phyloP scores from a whole-genome alignment of 2,888 invertebrate species.

The Thumatha senex region DNA sequence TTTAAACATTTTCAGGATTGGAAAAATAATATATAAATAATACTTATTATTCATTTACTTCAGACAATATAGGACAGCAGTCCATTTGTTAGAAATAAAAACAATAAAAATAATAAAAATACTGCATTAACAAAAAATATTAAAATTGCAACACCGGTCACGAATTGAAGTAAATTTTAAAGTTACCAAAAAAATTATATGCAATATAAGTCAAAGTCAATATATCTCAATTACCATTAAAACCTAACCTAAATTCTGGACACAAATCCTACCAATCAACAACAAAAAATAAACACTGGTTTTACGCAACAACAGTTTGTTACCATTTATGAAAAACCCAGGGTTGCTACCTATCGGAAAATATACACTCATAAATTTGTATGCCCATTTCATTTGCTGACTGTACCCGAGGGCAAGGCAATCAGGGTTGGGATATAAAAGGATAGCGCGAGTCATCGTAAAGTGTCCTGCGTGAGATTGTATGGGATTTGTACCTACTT shows the following conservation, averaged over 20 bases:
- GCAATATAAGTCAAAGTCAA: no score
- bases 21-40: no score
- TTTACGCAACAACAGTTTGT: slow-evolving; percentile 41
- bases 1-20: no score
- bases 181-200: no score
- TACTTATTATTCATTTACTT: no score
- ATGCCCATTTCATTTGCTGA: slow-evolving; percentile 54
- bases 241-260: slow-evolving; percentile 8
- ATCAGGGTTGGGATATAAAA: slow-evolving; percentile 76
- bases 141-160: no score
- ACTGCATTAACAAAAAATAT: no score
- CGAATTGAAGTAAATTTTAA: no score
- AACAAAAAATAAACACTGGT: slow-evolving; percentile 24
- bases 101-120: no score
- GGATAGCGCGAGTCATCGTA: slow-evolving; percentile 68
- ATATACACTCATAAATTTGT: slow-evolving; percentile 56
- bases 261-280: slow-evolving; percentile 20
- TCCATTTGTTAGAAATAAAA: no score
- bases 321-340: slow-evolving; percentile 48
- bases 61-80: no score
- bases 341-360: slow-evolving; percentile 35
- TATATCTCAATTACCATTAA: neutral
- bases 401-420: slow-evolving; percentile 61
- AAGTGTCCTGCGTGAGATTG: slow-evolving; percentile 74
- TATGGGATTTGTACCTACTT: slow-evolving; percentile 65